These are phyloP conservation scores for Ardeotis arabs DNA, from an alignment of 2,113 vertebrate genomes.

Conservation along the genomic window DNA sequence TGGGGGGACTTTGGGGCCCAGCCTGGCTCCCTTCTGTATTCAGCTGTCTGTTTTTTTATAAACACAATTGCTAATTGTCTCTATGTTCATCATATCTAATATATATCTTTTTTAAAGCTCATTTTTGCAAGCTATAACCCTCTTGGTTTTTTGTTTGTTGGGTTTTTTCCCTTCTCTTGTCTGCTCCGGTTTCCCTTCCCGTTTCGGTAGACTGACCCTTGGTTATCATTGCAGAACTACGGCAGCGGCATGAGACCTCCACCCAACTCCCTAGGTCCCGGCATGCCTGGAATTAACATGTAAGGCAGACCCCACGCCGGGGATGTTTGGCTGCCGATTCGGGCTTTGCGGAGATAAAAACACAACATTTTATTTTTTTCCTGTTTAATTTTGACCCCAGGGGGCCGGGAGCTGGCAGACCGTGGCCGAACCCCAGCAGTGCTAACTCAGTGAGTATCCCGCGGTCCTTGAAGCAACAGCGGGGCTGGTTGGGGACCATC, in stretches of 20 bases:
- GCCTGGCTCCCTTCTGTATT: neutral
- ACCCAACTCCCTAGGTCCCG: slow-evolving; percentile 95
- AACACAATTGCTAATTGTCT: neutral
- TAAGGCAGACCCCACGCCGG: slow-evolving; percentile 54
- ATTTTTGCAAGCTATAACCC: slow-evolving; percentile 57
- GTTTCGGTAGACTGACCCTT: slow-evolving; percentile 78
- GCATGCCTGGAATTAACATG: slow-evolving; percentile 99
- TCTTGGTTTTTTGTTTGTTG: slow-evolving; percentile 55
- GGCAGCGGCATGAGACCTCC: slow-evolving; percentile 98
- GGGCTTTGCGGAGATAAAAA: neutral
- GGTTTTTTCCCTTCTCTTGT: neutral
- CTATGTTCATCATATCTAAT: neutral
- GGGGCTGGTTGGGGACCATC: accelerated
- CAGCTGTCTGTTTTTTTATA: neutral
- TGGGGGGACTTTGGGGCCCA: neutral
- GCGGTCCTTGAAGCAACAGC: neutral
- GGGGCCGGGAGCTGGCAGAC: slow-evolving; percentile 93
- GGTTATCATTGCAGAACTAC: slow-evolving; percentile 90
- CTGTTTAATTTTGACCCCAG: slow-evolving; percentile 68
- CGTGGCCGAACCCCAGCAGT: slow-evolving; percentile 98
- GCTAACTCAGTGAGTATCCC: slow-evolving; percentile 92
- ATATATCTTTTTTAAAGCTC: neutral
- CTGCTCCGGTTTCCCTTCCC: slow-evolving; percentile 49
- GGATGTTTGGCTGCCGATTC: neutral
- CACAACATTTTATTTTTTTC: neutral